A percentile compares a stretch with the other conserved stretches of the same genome.
phyloP scores from a whole-genome alignment of 1,140 invertebrate species.

The Papilio polyxenes region DNA sequence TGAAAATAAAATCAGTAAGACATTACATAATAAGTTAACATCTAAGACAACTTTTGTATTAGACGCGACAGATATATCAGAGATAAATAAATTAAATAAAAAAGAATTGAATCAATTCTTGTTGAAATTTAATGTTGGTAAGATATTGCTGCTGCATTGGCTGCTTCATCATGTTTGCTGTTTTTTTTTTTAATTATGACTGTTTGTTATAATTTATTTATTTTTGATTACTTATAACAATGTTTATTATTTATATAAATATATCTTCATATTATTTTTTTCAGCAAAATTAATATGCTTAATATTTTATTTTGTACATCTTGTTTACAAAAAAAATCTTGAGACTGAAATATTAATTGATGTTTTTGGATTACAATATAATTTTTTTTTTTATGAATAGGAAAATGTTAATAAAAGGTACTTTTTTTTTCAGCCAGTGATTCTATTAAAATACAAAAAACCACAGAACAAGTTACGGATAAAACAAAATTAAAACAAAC shows the following conservation, averaged over 20 bases:
- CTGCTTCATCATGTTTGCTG: background rate
- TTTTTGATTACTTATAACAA: slow-evolving; percentile 7
- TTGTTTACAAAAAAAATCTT: too few species aligned
- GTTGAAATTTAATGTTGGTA: slow-evolving; percentile 63
- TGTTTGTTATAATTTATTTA: slow-evolving; percentile 20
- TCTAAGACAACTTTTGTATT: slow-evolving; percentile 74
- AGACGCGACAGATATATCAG: slow-evolving; percentile 69
- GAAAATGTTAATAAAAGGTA: too few species aligned
- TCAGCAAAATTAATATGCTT: too few species aligned
- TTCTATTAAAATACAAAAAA: background rate
- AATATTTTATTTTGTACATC: too few species aligned
- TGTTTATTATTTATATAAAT: background rate
- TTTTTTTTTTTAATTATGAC: background rate
- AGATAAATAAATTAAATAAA: slow-evolving; percentile 75
- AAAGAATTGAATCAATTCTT: slow-evolving; percentile 60
- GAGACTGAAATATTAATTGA: too few species aligned
- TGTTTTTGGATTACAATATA: too few species aligned
- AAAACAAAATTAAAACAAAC: background rate
- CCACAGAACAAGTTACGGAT: background rate
- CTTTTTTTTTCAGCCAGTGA: slow-evolving; percentile 5
- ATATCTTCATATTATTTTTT: too few species aligned
- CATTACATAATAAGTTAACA: slow-evolving; percentile 72
- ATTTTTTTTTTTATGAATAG: too few species aligned
- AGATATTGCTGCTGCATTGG: slow-evolving; percentile 12
- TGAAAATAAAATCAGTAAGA: slow-evolving; percentile 69